phyloP scores from a whole-genome alignment of 64 coral and sea anemone genomes.

The Pocillopora verrucosa region DNA sequence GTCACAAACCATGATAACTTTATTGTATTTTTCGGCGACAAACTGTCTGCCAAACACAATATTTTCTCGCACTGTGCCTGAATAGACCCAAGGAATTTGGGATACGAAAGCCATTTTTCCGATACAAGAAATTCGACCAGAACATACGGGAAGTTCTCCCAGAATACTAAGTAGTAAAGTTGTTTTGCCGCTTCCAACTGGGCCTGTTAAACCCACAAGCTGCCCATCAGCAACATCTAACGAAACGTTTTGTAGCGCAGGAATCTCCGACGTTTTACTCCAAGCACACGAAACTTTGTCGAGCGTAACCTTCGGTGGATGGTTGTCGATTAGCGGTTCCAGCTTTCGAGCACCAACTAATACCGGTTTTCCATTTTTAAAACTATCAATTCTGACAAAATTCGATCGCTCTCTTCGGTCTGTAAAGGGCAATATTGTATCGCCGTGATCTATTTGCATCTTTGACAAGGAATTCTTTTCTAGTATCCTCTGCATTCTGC shows the following conservation, averaged over 20 bases:
- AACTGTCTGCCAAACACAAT: constrained; percentile 54
- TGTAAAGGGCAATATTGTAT: not conserved
- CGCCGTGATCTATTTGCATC: not conserved
- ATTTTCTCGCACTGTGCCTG: constrained; percentile 62
- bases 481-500: not conserved
- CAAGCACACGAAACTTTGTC: not conserved
- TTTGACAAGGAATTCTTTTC: not conserved
- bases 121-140: not conserved
- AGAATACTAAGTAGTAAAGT: constrained; percentile 56
- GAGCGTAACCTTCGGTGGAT: not conserved
- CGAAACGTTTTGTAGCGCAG: constrained; percentile 15
- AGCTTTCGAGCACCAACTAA: not conserved
- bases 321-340: not conserved
- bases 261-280: not conserved
- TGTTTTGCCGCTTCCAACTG: constrained; percentile 67
- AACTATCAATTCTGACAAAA: not conserved
- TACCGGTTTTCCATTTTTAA: not conserved
- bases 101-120: constrained; percentile 47
- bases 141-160: constrained; percentile 42
- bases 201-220: constrained; percentile 57
- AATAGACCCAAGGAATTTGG: constrained; percentile 69
- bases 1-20: constrained; percentile 45
- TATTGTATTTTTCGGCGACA: constrained; percentile 24
- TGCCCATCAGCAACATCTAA: constrained; percentile 4
- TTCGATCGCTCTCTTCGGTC: not conserved